Evolutionary conservation across 1,140 invertebrate genomes (phyloP).

Genomic region (Papilio glaucus): DNA sequence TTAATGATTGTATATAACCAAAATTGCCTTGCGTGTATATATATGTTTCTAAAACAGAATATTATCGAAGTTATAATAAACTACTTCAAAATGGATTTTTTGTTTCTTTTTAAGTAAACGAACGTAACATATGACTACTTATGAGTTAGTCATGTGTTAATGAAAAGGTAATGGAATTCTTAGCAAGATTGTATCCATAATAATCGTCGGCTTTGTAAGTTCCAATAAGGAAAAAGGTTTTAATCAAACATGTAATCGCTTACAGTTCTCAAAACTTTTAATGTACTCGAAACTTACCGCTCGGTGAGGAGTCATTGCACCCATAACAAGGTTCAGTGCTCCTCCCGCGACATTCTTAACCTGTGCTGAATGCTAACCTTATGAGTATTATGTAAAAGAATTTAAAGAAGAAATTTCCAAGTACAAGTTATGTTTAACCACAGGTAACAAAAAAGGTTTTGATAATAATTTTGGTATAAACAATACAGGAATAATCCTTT

Average conservation of each 20-base stretch:
- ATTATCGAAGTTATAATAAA: background rate
- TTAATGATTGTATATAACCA: too few relatives aligned
- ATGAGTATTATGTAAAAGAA: conserved; percentile 28
- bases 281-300: conserved; percentile 40
- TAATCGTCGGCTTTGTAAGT: background rate
- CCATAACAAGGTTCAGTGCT: conserved; percentile 61
- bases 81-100: background rate
- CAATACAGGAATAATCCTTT: too few relatives aligned
- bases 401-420: conserved; percentile 6
- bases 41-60: background rate
- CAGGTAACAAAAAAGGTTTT: background rate
- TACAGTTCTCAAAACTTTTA: background rate
- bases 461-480: too few relatives aligned
- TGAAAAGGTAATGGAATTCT: conserved; percentile 3
- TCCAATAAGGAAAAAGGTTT: background rate
- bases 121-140: background rate
- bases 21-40: too few relatives aligned
- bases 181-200: background rate
- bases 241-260: background rate
- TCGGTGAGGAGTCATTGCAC: conserved; percentile 61
- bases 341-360: conserved; percentile 53
- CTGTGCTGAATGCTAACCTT: conserved; percentile 61
- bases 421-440: background rate
- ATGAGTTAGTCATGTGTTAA: background rate
- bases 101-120: background rate